Conservation (phyloP, 2,797 vertebrate genomes). For the Acomys russatus region DNA sequence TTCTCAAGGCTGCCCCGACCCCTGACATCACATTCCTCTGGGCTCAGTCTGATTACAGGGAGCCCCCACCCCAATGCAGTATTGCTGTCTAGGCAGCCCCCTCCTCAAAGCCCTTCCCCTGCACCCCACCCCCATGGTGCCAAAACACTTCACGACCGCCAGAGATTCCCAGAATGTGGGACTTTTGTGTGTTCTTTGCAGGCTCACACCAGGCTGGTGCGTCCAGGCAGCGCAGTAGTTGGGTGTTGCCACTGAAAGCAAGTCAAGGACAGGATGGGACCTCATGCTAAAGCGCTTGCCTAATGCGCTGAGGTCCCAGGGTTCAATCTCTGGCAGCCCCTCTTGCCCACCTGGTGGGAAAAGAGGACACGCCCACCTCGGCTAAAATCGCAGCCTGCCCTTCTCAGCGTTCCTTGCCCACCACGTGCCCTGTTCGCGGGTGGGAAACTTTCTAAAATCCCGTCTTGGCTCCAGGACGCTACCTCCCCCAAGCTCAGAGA, state of each 20-base stretch:
- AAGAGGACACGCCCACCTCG: neutral
- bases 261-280: neutral
- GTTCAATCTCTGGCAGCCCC: neutral
- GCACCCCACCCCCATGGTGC: neutral
- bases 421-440: neutral
- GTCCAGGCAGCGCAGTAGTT: neutral
- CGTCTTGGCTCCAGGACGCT: constrained; percentile 75
- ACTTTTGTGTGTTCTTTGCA: neutral
- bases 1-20: neutral
- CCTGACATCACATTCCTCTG: neutral
- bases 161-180: constrained; percentile 8
- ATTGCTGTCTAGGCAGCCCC: neutral
- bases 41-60: constrained; percentile 46
- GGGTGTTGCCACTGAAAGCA: neutral
- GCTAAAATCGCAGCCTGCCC: neutral
- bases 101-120: neutral
- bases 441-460: constrained; percentile 15
- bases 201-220: neutral
- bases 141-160: constrained; percentile 17
- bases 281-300: neutral
- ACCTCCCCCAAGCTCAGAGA: constrained; percentile 79
- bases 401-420: neutral
- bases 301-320: neutral
- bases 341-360: neutral
- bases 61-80: neutral